phyloP scores from a whole-genome alignment of 2,888 invertebrate genomes.

The Apodemia duryi region DNA sequence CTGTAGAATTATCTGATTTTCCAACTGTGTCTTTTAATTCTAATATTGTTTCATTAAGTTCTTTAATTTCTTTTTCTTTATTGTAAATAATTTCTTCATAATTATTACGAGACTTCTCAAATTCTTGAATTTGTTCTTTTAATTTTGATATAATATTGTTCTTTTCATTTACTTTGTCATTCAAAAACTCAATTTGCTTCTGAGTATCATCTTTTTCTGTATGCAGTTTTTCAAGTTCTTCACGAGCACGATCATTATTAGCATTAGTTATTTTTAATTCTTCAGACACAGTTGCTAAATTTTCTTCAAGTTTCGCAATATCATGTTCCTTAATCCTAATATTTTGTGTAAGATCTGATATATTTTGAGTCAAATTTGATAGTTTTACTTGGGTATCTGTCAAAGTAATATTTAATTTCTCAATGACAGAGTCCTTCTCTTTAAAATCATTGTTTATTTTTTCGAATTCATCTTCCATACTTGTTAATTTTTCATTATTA shows the following conservation, averaged over 20 bases:
- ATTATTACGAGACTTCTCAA: slow-evolving; percentile 39
- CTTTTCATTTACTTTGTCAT: slow-evolving; percentile 48
- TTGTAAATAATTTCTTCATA: slow-evolving; percentile 40
- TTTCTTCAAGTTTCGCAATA: slow-evolving; percentile 45
- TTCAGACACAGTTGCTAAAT: slow-evolving; percentile 39
- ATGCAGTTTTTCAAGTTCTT: slow-evolving; percentile 47
- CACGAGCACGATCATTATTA: slow-evolving; percentile 40
- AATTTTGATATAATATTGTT: slow-evolving; percentile 46
- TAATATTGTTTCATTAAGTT: slow-evolving; percentile 53
- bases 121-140: slow-evolving; percentile 38
- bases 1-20: slow-evolving; percentile 43
- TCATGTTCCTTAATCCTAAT: slow-evolving; percentile 48
- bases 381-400: slow-evolving; percentile 43
- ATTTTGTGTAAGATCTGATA: slow-evolving; percentile 45
- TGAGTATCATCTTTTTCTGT: slow-evolving; percentile 49
- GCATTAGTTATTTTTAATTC: slow-evolving; percentile 37
- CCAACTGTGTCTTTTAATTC: slow-evolving; percentile 55
- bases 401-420: slow-evolving; percentile 47
- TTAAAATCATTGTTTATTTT: slow-evolving; percentile 54
- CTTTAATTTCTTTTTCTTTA: slow-evolving; percentile 62
- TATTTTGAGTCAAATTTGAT: slow-evolving; percentile 39
- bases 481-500: slow-evolving; percentile 39
- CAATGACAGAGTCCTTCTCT: slow-evolving; percentile 62
- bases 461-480: slow-evolving; percentile 62
- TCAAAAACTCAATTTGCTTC: slow-evolving; percentile 44